Percentiles rank a stretch among this genome's conserved stretches.
phyloP scores from a whole-genome alignment of 1,140 invertebrate genomes.

The Drosophila orosa region DNA sequence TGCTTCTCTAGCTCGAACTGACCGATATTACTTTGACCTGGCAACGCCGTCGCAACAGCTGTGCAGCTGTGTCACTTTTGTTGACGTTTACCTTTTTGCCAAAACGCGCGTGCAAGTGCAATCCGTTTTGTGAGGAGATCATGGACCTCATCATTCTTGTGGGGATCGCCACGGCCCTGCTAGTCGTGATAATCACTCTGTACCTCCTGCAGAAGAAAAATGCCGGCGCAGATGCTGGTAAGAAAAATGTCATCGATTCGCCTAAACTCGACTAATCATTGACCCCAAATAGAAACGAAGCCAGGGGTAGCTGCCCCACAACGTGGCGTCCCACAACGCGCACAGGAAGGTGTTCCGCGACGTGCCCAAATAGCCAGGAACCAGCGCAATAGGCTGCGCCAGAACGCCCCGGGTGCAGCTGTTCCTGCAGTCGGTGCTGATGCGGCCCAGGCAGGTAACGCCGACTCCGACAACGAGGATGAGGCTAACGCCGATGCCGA shows the following conservation, averaged over 20 bases:
- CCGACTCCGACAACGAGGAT: conserved; percentile 83
- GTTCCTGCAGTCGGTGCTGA: conserved; percentile 73
- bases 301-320: conserved; percentile 60
- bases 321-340: conserved; percentile 77
- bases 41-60: conserved; percentile 41
- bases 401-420: conserved; percentile 53
- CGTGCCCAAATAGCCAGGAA: conserved; percentile 87
- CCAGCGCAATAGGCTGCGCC: conserved; percentile 86
- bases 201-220: conserved; percentile 79
- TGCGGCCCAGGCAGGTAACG: conserved; percentile 62
- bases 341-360: conserved; percentile 85
- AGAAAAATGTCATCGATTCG: background rate
- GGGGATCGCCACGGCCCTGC: conserved; percentile 84
- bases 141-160: conserved; percentile 85
- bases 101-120: conserved; percentile 29
- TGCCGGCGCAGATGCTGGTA: conserved; percentile 53
- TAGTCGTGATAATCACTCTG: conserved; percentile 84
- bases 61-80: conserved; percentile 31
- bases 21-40: conserved; percentile 1
- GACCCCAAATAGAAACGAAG: conserved; percentile 49
- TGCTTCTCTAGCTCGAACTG: background rate
- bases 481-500: conserved; percentile 67
- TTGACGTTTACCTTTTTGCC: conserved; percentile 73
- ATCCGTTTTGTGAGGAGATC: conserved; percentile 50
- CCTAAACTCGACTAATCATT: background rate